Base-by-base conservation (phyloP, 2,888 invertebrate species). In the Pheosia gnoma region DNA sequence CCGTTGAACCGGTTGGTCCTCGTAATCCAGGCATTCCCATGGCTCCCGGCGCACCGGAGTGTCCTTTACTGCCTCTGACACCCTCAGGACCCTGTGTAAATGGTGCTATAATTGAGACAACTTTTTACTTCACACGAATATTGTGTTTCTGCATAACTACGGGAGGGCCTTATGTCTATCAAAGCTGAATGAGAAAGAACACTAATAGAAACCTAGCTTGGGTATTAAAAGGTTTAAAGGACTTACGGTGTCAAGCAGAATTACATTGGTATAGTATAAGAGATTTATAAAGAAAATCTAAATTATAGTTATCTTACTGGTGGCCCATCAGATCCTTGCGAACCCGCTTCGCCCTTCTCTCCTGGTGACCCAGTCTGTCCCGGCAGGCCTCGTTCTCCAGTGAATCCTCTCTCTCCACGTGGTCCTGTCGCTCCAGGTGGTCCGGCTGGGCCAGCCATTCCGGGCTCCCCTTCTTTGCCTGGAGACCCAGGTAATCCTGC, bases 391-490 rank as follows among this genome's bases (percentile, higher is more conserved):
- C 97, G 91, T 80, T 97, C 97, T 5, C 97, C 97, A 4, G 96
- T 96, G 81, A 96, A 96, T 4, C 97, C 97, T 81, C 95, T 85
- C 72, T 95, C 95, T 0, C 96, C 96, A 41, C 95, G 90, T 3
- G 95, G 94, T 9, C 96, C 96, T 1, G 93, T 84, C 0, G 93
- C 85, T 0, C 96, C 96, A 0, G 94, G 88, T 0, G 94, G 92
- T 0, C 96, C 96, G 3, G 93, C 85, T 1, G 95, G 94, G 1
- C 97, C 97, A 59, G 96, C 95, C 10, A 95, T 81, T 0, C 97
- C 97, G 3, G 95, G 87, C 79, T 96, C 96, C 3, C 97, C 97
- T 83, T 97, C 97, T 87, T 97, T 97, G n/a, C 97, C 97, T 1
- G 96, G 94, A 7, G 94, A 83, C 0, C 97, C 97, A 3, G 96